Evolutionary conservation across 2,888 invertebrate species (phyloP).

Genomic region (Calameuta filiformis): DNA sequence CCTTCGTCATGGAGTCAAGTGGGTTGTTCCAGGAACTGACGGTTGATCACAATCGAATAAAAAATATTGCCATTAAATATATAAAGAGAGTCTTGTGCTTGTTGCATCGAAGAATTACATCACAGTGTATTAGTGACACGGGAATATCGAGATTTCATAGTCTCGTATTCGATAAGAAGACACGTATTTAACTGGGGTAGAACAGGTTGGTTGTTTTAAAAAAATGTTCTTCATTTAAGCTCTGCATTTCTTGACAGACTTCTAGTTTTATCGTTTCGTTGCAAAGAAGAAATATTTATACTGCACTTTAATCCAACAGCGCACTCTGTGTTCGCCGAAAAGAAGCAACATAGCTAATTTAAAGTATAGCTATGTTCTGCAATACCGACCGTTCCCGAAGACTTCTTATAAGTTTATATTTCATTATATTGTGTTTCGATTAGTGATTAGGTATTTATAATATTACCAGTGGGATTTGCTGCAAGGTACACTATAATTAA

Average conservation of each 20-base stretch:
- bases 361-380: background rate
- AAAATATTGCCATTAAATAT: background rate
- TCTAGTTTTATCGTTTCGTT: background rate
- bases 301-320: background rate
- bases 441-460: too few species aligned
- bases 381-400: background rate
- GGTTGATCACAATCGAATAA: background rate
- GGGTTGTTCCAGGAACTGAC: background rate
- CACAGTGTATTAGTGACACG: background rate
- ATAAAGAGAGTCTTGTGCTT: background rate
- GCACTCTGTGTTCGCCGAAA: background rate
- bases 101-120: background rate
- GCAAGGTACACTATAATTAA: too few species aligned
- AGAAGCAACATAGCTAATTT: background rate
- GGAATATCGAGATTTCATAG: background rate
- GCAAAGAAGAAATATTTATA: background rate
- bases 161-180: background rate
- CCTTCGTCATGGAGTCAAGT: background rate
- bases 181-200: background rate
- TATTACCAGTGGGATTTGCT: too few species aligned
- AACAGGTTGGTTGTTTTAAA: background rate
- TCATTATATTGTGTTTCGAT: too few species aligned
- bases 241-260: background rate
- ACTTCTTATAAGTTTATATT: too few species aligned
- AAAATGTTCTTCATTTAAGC: background rate